Evolutionary conservation across 2,888 invertebrate genomes (phyloP).

Genomic region (Tipula unca): DNA sequence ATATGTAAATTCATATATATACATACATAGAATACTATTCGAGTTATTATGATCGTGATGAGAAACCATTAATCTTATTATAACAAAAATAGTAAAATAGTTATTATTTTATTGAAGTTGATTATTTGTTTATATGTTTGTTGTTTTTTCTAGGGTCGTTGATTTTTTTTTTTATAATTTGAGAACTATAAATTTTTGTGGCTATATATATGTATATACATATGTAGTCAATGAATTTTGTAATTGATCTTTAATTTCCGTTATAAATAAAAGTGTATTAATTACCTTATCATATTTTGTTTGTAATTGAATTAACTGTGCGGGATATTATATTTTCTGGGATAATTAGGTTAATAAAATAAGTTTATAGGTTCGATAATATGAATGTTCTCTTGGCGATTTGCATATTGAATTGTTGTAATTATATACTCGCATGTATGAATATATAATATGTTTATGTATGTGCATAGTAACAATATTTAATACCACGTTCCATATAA

Average conservation of each 20-base stretch:
- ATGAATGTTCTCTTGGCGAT: too few species aligned
- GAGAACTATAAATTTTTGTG: background rate
- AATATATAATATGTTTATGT: too few species aligned
- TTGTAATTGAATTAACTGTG: background rate
- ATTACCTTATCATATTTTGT: background rate
- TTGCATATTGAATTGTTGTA: too few species aligned
- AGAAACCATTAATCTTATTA: background rate
- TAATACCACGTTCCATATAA: too few species aligned
- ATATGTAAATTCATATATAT: background rate
- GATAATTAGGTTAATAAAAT: background rate
- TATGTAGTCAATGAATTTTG: background rate
- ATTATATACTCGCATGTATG: too few species aligned
- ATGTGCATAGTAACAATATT: too few species aligned
- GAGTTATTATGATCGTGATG: background rate
- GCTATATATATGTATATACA: background rate
- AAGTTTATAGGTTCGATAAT: background rate
- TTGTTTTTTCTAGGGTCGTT: background rate
- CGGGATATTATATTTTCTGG: background rate
- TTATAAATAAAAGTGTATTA: background rate
- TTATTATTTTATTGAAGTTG: background rate
- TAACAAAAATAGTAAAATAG: background rate
- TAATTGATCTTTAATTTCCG: constrained; percentile 1
- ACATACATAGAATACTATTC: background rate
- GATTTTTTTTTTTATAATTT: background rate
- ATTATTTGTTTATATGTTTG: background rate